Percentiles rank a stretch among this genome's conserved stretches.
phyloP scores from a whole-genome alignment of 2,888 invertebrate species.

The Drosophila picticornis region DNA sequence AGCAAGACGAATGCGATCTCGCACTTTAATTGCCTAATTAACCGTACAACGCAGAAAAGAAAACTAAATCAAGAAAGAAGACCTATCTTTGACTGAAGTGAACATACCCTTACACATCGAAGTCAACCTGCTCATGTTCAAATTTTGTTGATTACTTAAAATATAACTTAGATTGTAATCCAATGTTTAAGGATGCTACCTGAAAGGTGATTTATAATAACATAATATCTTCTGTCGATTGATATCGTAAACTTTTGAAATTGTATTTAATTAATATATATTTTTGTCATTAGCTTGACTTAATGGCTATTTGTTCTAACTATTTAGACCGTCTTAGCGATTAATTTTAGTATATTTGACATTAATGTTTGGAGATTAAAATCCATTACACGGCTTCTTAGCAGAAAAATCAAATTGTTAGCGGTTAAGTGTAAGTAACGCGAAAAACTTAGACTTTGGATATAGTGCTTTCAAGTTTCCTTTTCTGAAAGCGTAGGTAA shows the following conservation, averaged over 20 bases:
- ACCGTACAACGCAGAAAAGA: slow-evolving; percentile 41
- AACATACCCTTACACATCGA: no score
- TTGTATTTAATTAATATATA: neutral
- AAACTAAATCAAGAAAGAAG: neutral
- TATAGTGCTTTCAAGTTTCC: neutral
- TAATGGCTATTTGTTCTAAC: neutral
- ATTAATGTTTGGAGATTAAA: neutral
- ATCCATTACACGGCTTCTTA: neutral
- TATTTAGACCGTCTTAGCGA: neutral
- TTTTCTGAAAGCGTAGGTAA: neutral
- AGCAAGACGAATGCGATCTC: slow-evolving; percentile 18
- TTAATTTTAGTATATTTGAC: neutral
- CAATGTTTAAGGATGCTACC: no score
- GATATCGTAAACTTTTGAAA: neutral
- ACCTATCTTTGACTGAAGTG: neutral
- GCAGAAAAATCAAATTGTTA: neutral
- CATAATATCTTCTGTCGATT: neutral
- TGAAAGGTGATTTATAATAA: neutral
- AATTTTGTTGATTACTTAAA: neutral
- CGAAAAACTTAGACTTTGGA: neutral
- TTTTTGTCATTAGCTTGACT: neutral
- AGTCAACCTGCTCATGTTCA: neutral
- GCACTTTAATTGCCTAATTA: slow-evolving; percentile 68
- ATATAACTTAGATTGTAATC: neutral
- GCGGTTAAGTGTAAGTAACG: neutral